Percentiles rank a stretch among this genome's conserved stretches.
Evolutionary conservation across 64 coral and sea anemone species (phyloP).

Genomic region (Actinia equina): DNA sequence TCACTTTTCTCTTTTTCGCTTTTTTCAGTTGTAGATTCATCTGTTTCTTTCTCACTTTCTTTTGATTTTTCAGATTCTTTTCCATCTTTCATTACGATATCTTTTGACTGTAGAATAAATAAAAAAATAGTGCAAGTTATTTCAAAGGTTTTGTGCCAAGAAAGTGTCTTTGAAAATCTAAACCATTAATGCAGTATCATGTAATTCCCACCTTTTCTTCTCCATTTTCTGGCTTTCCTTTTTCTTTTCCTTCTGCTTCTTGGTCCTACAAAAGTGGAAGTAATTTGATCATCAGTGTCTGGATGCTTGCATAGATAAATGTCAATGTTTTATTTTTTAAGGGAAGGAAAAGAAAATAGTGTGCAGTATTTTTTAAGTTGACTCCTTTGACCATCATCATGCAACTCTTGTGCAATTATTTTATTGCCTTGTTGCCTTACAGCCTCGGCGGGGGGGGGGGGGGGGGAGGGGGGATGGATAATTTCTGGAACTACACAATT

Average conservation of each 20-base stretch:
- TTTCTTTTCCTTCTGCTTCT: conserved; percentile 21
- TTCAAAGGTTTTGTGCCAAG: no score
- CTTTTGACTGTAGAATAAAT: neutral
- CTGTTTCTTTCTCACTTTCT: conserved; percentile 64
- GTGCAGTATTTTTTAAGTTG: no score
- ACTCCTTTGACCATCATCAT: no score
- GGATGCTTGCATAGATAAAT: neutral
- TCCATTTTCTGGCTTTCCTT: neutral
- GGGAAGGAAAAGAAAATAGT: no score
- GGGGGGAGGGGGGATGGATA: no score
- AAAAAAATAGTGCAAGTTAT: neutral
- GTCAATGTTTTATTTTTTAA: no score
- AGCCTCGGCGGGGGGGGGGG: no score
- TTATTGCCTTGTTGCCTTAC: no score
- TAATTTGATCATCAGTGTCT: neutral
- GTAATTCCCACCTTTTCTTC: conserved; percentile 17
- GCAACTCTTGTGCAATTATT: no score
- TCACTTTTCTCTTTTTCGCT: conserved; percentile 75
- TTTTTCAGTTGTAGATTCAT: conserved; percentile 84
- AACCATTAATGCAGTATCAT: neutral
- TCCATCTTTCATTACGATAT: conserved; percentile 7
- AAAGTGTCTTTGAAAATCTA: neutral
- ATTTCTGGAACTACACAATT: no score
- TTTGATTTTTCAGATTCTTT: conserved; percentile 56
- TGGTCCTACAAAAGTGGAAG: conserved; percentile 16